Base-by-base conservation (phyloP, 2,797 vertebrate species). In the Esox lucius region DNA sequence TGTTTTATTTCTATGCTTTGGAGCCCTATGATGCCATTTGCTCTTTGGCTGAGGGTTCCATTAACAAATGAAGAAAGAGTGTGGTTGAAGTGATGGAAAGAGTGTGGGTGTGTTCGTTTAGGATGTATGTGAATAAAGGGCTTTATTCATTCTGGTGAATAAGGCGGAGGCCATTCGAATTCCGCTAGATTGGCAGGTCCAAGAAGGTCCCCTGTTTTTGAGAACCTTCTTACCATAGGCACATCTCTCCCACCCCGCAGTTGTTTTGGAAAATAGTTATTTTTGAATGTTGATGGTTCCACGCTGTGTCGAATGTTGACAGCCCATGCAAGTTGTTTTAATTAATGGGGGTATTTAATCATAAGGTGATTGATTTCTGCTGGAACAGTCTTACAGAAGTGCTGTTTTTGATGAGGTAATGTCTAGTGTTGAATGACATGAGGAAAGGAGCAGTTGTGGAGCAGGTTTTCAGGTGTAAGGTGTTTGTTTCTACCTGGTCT, bases 21-120 rank as follows among this genome's bases (percentile, higher is more conserved):
- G n/a, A 83, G 83, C 87, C 91, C 85, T 77, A 85, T 93, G 93
- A 93, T 85, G 91, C 86, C 64, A 22, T 28, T 31, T 72, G 53
- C 15, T 22, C 5, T 12, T 35, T 26, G 12, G 39, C 88, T 85
- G 90, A 92, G 88, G 87, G 80, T 86, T 84, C 80, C 71, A n/a
- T 42, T 2, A 68, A n/a, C 24, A 24, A 31, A 24, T 28, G 11
- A 33, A 76, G 48, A 19, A 33, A 76, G 48, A 19, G 35, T 48
- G 73, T 24, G 75, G 68, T 46, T 65, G 26, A 66, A 19, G 51
- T 9, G 35, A 26, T 72, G 2, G 17, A 1, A 46, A 49, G 70
- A 33, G 51, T 33, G 51, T 48, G 71, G 28, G 72, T 71, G 62
- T 42, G 79, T 31, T 62, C 75, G 81, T 0, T 1, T 64, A 75